Base-by-base conservation (phyloP, 1,140 invertebrate genomes). In the Zaprionus africanus region DNA sequence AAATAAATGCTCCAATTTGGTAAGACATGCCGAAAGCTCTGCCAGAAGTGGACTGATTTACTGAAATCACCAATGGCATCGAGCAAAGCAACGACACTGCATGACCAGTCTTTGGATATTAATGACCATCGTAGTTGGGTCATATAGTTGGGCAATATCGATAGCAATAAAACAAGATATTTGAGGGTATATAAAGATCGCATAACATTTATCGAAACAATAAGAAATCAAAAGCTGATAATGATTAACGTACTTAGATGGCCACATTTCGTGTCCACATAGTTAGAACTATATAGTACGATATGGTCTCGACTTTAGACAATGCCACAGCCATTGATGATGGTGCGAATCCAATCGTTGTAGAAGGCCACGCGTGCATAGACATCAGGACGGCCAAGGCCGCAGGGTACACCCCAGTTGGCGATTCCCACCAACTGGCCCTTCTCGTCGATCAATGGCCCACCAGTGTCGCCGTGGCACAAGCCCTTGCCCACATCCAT, bases 321-420 rank as follows among this genome's bases (percentile, higher is more conserved):
- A 43, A 22, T 74, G 28, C 58, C 65, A 58, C 83, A 88, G 38
- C 88, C 88, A 7, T 65, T 73, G 4, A 76, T 92, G 84, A 78
- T 81, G 69, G 84, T 90, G 41, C 91, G 82, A 28, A 92, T 91
- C 91, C 91, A 92, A 72, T 93, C 92, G 43, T 84, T 67, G 68
- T 93, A 93, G 74, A 92, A 91, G 62, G 82, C 68, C 15, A 91
- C 62, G 5, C 90, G 81, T 0, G 93, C 92, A 73, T 94, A 94
- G 24, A 94, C 94, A 78, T 94, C 94, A 22, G 94, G 94, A 58
- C 88, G 92, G 46, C 93, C 93, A n/a, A 43, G 75, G 5, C 93
- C 94, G 69, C 94, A 94, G n/a, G 94, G 94, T 12, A 93, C 87
- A 34, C 94, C 94, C 90, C 94, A 95, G 28, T 94, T 94, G 41